phyloP scores from a whole-genome alignment of 2,888 invertebrate genomes.

The Masnerella sp. region DNA sequence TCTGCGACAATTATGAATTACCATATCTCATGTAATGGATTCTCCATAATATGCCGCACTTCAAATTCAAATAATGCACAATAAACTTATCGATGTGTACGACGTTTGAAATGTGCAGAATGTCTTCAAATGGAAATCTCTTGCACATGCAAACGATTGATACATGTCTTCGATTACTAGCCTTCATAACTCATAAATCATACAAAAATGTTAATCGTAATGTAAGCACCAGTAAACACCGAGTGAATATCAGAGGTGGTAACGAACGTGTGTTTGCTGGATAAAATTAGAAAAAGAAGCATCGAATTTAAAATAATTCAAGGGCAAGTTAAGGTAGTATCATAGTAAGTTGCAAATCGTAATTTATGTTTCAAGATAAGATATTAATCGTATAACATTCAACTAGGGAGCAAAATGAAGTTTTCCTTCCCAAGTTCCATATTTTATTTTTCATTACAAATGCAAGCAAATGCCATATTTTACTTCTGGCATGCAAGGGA shows the following conservation, averaged over 20 bases:
- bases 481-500: too few relatives aligned
- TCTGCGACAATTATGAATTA: constrained; percentile 25
- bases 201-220: constrained; percentile 28
- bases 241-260: neutral
- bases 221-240: constrained; percentile 31
- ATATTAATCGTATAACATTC: too few relatives aligned
- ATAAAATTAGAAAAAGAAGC: constrained; percentile 30
- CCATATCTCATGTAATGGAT: constrained; percentile 44
- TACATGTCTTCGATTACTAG: constrained; percentile 29
- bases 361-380: neutral
- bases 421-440: too few relatives aligned
- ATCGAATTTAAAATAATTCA: constrained; percentile 32
- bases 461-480: too few relatives aligned
- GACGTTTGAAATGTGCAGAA: neutral
- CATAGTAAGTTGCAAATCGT: neutral
- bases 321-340: neutral
- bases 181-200: constrained; percentile 44
- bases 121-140: too few relatives aligned
- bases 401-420: too few relatives aligned
- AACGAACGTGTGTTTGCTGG: constrained; percentile 32
- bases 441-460: too few relatives aligned
- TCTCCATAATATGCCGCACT: constrained; percentile 40
- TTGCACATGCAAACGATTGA: neutral
- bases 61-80: constrained; percentile 52
- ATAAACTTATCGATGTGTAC: constrained; percentile 34